Evolutionary conservation across 2,797 vertebrate genomes (phyloP).

Genomic region (Pseudochirops corinnae): DNA sequence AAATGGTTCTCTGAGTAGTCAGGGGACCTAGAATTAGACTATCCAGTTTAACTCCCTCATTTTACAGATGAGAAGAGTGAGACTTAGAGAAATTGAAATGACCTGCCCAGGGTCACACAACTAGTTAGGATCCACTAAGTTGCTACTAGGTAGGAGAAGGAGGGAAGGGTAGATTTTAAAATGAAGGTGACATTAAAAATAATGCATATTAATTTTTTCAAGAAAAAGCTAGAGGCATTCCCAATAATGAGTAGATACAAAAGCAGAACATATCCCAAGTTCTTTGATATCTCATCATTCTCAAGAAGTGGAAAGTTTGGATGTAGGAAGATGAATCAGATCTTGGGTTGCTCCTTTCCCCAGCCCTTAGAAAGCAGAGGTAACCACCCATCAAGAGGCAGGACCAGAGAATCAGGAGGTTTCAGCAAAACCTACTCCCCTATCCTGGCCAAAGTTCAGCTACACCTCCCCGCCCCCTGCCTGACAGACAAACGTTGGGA

Average conservation of each 20-base stretch:
- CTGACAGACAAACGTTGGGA: neutral
- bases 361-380: neutral
- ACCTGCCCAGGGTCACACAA: neutral
- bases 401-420: neutral
- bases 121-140: neutral
- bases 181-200: neutral
- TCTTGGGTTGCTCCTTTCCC: neutral
- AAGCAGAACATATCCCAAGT: neutral
- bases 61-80: neutral
- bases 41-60: neutral
- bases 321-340: neutral
- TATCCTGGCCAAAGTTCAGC: conserved; percentile 38
- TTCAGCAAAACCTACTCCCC: neutral
- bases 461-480: conserved; percentile 18
- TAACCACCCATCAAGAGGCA: neutral
- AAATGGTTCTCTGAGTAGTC: no score
- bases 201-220: neutral
- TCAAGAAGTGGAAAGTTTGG: neutral
- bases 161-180: neutral
- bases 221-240: neutral
- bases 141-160: neutral
- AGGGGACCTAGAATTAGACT: no score
- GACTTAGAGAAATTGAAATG: neutral
- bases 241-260: neutral
- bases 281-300: neutral